Evolutionary conservation across 2,888 invertebrate species (phyloP).

Genomic region (Uropetala carovei): DNA sequence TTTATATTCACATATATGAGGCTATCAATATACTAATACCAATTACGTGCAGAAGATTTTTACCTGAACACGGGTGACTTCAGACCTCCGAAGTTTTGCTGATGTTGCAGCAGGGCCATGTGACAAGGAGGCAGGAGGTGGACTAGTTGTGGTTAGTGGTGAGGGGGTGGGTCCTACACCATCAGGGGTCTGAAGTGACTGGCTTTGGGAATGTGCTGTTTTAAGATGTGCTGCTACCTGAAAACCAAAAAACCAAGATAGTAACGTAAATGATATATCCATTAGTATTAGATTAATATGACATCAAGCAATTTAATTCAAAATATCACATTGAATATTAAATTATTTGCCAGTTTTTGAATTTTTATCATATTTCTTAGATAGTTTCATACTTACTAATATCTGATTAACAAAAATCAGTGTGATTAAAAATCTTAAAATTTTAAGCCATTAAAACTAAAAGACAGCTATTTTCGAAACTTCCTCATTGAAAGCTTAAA

Average conservation of each 20-base stretch:
- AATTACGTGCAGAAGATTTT: no score
- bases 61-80: slow-evolving; percentile 84
- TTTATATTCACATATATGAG: no score
- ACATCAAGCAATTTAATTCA: neutral
- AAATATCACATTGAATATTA: neutral
- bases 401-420: neutral
- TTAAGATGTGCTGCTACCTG: slow-evolving; percentile 76
- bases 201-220: slow-evolving; percentile 73
- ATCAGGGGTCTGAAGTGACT: slow-evolving; percentile 58
- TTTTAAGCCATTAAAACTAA: neutral
- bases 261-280: neutral
- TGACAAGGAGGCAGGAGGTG: slow-evolving; percentile 56
- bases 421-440: neutral
- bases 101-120: slow-evolving; percentile 68
- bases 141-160: slow-evolving; percentile 43
- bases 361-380: neutral
- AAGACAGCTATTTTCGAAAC: neutral
- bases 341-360: neutral
- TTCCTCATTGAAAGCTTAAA: neutral
- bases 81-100: slow-evolving; percentile 80
- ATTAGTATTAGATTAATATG: neutral
- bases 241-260: no score
- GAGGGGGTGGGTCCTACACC: slow-evolving; percentile 59
- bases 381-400: neutral
- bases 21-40: no score